Percentiles rank a stretch among this genome's conserved stretches.
These are phyloP conservation scores for Drosophila emarginata DNA, from an alignment of 2,888 invertebrate genomes.

Conservation along the genomic window DNA sequence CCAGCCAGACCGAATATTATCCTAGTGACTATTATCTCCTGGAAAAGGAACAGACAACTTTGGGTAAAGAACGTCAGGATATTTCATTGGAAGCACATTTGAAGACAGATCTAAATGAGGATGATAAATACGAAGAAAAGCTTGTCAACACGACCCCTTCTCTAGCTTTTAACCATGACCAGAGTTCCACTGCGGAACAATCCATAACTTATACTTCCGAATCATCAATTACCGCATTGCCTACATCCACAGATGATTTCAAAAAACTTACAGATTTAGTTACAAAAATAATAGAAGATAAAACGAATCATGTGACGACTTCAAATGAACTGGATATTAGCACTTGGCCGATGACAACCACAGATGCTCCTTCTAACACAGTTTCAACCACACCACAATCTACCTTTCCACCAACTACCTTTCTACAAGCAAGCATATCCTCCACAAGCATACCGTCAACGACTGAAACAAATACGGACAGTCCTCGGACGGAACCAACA, in stretches of 20 bases:
- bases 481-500: neutral
- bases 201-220: conserved; percentile 15
- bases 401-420: conserved; percentile 12
- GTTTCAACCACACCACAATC: conserved; percentile 13
- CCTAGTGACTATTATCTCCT: conserved; percentile 69
- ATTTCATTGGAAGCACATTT: conserved; percentile 45
- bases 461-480: neutral
- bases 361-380: conserved; percentile 17
- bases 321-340: conserved; percentile 11
- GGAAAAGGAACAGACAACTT: neutral
- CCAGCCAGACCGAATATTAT: conserved; percentile 53
- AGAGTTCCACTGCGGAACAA: neutral
- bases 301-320: conserved; percentile 19
- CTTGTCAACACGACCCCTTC: conserved; percentile 12
- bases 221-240: conserved; percentile 31
- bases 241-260: conserved; percentile 62
- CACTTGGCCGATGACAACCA: conserved; percentile 16
- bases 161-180: neutral
- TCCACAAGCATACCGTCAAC: neutral
- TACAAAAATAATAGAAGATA: conserved; percentile 47
- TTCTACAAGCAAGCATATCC: neutral
- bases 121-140: neutral
- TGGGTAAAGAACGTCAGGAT: conserved; percentile 44
- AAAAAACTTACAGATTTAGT: conserved; percentile 54
- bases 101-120: conserved; percentile 21